Evolutionary conservation across 2,888 invertebrate genomes (phyloP).

Genomic region (Nymphalis polychloros): DNA sequence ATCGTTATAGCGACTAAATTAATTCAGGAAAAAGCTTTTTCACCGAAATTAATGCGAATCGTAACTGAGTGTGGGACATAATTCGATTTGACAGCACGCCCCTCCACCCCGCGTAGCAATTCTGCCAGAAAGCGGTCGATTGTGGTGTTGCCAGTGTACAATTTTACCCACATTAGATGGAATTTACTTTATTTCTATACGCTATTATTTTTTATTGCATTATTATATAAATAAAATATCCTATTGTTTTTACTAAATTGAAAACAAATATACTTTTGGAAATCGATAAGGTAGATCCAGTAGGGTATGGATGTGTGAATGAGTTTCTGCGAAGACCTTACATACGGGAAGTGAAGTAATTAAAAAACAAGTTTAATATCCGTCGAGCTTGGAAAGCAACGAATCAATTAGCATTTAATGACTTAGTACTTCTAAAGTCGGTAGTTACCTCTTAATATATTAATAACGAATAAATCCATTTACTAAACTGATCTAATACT

Average conservation of each 20-base stretch:
- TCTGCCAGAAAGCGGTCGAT: conserved; percentile 64
- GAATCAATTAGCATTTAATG: conserved; percentile 28
- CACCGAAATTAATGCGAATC: conserved; percentile 61
- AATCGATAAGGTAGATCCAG: neutral
- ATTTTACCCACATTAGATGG: conserved; percentile 39
- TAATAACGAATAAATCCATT: neutral
- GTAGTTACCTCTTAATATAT: conserved; percentile 10
- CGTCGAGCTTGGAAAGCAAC: conserved; percentile 36
- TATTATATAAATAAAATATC: neutral
- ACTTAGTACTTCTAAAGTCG: neutral
- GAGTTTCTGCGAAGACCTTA: conserved; percentile 16
- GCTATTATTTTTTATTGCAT: neutral
- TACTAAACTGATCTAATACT: no score
- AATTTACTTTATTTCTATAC: neutral
- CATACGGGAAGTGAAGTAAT: conserved; percentile 40
- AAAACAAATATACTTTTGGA: neutral
- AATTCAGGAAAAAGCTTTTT: conserved; percentile 64
- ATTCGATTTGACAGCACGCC: conserved; percentile 72
- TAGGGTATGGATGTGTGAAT: conserved; percentile 28
- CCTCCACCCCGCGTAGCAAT: conserved; percentile 49
- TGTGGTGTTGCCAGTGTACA: conserved; percentile 56
- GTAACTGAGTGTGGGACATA: conserved; percentile 55
- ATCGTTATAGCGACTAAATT: conserved; percentile 52
- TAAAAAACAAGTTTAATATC: conserved; percentile 43
- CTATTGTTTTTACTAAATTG: neutral